A percentile compares a stretch with the other conserved stretches of the same genome.
Conservation (phyloP, 2,113 vertebrate species). For the Tympanuchus pallidicinctus region DNA sequence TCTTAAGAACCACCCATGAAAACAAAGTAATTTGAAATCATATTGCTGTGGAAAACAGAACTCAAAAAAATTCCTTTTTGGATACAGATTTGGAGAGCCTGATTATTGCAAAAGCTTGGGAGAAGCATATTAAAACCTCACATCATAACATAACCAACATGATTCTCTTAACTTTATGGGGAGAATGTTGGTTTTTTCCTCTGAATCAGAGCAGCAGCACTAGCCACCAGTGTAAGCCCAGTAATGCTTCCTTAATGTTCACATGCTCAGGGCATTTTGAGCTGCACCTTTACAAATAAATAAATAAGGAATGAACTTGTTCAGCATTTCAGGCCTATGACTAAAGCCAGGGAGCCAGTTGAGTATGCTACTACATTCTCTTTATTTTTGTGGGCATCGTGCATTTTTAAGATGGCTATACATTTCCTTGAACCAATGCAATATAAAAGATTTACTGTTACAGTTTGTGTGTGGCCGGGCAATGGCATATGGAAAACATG, state of each 20-base stretch:
- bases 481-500: slow-evolving; percentile 86
- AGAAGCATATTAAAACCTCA: neutral
- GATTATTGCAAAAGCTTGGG: neutral
- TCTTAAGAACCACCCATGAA: neutral
- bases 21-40: neutral
- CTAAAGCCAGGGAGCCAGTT: neutral
- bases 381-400: slow-evolving; percentile 66
- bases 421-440: slow-evolving; percentile 67
- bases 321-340: slow-evolving; percentile 21
- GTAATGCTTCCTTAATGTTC: neutral
- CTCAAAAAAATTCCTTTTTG: neutral
- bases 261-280: neutral
- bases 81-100: neutral
- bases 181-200: neutral
- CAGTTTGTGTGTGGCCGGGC: slow-evolving; percentile 88
- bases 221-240: neutral
- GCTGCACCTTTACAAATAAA: slow-evolving; percentile 27
- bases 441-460: slow-evolving; percentile 89
- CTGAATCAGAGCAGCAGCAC: neutral
- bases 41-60: neutral
- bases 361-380: slow-evolving; percentile 3
- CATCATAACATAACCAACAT: neutral
- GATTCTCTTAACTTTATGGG: neutral
- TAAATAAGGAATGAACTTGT: slow-evolving; percentile 20
- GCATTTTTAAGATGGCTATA: slow-evolving; percentile 72